Evolutionary conservation across 2,797 vertebrate species (phyloP).

Genomic region (Alfaro cultratus): DNA sequence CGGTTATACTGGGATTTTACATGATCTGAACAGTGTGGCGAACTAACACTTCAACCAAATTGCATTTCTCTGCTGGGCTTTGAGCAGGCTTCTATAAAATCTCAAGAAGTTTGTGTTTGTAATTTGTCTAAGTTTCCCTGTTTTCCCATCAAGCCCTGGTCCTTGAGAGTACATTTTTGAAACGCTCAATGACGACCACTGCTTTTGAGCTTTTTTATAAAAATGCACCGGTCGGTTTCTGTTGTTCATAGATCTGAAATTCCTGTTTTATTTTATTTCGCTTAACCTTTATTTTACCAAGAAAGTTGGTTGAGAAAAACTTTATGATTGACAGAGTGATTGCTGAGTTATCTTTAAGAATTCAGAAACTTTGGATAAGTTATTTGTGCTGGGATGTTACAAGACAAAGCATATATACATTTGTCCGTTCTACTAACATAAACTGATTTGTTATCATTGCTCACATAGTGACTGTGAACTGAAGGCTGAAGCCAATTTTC

Average conservation of each 20-base stretch:
- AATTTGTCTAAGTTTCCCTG: not conserved
- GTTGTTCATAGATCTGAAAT: not conserved
- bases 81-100: not conserved
- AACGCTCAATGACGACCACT: not conserved
- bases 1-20: not conserved
- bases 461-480: not conserved
- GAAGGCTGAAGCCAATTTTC: not conserved
- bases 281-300: too few relatives aligned
- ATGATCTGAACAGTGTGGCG: not conserved
- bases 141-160: not conserved
- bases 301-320: too few relatives aligned
- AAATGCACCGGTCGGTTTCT: not conserved
- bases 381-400: not conserved
- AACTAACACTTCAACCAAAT: not conserved
- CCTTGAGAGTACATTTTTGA: not conserved
- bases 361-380: not conserved
- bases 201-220: not conserved
- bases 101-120: not conserved
- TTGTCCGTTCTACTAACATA: not conserved
- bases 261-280: too few relatives aligned
- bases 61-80: not conserved
- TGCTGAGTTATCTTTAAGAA: not conserved
- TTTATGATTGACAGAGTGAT: not conserved
- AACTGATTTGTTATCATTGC: not conserved
- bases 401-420: not conserved